phyloP scores from a whole-genome alignment of 2,113 vertebrate genomes.

The Canis aureus region DNA sequence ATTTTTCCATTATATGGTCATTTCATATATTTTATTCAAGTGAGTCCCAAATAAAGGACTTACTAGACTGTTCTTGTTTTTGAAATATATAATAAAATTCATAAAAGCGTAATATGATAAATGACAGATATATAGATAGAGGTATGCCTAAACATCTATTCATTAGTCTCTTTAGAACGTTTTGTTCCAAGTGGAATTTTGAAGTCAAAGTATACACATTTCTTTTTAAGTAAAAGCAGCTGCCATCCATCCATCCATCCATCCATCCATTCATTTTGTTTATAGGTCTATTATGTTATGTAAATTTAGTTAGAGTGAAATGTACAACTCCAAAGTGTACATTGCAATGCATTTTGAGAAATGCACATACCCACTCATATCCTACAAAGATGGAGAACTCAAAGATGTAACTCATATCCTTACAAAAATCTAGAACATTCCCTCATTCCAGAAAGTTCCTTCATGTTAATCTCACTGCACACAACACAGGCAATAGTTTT shows the following conservation, averaged over 20 bases:
- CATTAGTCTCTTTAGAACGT: not conserved
- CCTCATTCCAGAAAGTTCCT: not conserved
- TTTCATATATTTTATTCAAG: conserved; percentile 39
- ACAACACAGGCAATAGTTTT: not conserved
- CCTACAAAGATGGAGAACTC: too few relatives aligned
- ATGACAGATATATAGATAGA: not conserved
- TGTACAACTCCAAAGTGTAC: not conserved
- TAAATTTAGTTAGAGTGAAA: conserved; percentile 7
- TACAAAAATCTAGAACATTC: not conserved
- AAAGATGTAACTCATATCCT: not conserved
- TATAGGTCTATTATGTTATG: not conserved
- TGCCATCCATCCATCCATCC: not conserved
- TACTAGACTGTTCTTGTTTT: not conserved
- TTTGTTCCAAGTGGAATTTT: not conserved
- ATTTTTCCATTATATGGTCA: not conserved
- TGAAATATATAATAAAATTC: not conserved
- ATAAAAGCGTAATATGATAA: not conserved
- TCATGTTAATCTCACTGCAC: not conserved
- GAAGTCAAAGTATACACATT: not conserved
- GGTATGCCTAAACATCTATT: not conserved
- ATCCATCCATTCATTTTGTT: not conserved
- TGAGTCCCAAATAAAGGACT: not conserved
- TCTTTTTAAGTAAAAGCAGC: not conserved
- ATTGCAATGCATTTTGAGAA: not conserved
- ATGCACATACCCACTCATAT: not conserved